phyloP scores from a whole-genome alignment of 64 coral and sea anemone genomes.

The Acropora yongei region DNA sequence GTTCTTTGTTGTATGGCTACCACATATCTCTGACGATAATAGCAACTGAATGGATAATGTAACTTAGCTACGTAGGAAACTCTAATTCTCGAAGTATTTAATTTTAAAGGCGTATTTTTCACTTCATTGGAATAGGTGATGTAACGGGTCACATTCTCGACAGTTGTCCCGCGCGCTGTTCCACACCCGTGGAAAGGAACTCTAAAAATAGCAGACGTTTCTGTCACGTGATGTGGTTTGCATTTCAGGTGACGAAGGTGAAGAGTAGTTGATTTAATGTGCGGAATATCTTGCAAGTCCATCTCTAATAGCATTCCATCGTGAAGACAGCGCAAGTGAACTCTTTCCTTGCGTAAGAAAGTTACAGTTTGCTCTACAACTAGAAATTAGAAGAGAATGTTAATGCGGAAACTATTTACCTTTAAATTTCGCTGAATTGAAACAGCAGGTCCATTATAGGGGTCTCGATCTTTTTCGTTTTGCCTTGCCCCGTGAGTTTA shows the following conservation, averaged over 20 bases:
- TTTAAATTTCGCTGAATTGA: no score
- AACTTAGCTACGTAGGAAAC: background rate
- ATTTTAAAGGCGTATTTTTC: background rate
- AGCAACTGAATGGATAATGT: background rate
- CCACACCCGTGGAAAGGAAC: constrained; percentile 31
- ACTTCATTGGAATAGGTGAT: constrained; percentile 13
- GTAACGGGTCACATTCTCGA: background rate
- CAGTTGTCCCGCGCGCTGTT: constrained; percentile 2
- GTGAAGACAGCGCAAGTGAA: background rate
- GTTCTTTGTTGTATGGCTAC: background rate
- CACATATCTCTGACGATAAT: background rate
- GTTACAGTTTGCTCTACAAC: background rate
- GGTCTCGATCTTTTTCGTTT: no score
- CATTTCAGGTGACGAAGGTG: constrained; percentile 3
- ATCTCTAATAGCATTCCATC: constrained; percentile 2
- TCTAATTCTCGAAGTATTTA: background rate
- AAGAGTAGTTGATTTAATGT: constrained; percentile 6
- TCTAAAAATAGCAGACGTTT: background rate
- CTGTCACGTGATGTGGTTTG: background rate
- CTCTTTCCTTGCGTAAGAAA: background rate
- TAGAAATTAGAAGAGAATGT: no score
- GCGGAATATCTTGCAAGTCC: constrained; percentile 3
- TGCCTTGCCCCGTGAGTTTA: no score
- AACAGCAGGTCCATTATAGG: no score
- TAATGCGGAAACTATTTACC: no score